phyloP scores from a whole-genome alignment of 2,113 vertebrate genomes.

The Pachypanchax playfairii region DNA sequence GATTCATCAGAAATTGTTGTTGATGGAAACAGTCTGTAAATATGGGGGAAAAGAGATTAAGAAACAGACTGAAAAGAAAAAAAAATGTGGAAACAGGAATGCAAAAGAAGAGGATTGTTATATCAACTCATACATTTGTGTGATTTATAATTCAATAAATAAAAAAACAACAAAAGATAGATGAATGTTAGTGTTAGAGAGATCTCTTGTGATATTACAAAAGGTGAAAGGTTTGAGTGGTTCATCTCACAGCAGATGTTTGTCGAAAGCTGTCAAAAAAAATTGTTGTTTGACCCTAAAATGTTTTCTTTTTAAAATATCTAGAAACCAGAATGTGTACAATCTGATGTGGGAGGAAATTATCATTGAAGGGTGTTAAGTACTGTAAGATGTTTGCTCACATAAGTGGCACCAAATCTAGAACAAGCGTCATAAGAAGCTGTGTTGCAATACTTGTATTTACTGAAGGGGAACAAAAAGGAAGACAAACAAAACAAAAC shows the following conservation, averaged over 20 bases:
- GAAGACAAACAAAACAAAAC: too few relatives aligned
- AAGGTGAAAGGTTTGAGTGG: neutral
- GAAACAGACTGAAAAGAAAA: neutral
- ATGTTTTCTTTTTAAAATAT: neutral
- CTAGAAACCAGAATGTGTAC: neutral
- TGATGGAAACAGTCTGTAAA: neutral
- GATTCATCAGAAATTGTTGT: neutral
- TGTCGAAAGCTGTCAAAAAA: neutral
- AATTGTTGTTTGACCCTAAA: neutral
- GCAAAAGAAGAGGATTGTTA: too few relatives aligned
- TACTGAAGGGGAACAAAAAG: slow-evolving; percentile 29
- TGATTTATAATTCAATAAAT: neutral
- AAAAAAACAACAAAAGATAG: neutral
- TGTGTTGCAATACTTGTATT: slow-evolving; percentile 18
- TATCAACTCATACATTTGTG: neutral
- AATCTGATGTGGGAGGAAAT: slow-evolving; percentile 6
- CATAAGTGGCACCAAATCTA: slow-evolving; percentile 3
- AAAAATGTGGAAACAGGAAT: neutral
- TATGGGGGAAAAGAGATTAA: neutral
- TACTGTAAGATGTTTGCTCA: slow-evolving; percentile 35
- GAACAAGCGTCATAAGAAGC: slow-evolving; percentile 23
- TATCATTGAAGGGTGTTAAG: neutral
- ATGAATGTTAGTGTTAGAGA: neutral
- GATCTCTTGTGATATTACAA: neutral
- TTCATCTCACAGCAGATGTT: neutral